Conservation (phyloP, 2,113 vertebrate genomes). For the Sminthopsis crassicaudata region DNA sequence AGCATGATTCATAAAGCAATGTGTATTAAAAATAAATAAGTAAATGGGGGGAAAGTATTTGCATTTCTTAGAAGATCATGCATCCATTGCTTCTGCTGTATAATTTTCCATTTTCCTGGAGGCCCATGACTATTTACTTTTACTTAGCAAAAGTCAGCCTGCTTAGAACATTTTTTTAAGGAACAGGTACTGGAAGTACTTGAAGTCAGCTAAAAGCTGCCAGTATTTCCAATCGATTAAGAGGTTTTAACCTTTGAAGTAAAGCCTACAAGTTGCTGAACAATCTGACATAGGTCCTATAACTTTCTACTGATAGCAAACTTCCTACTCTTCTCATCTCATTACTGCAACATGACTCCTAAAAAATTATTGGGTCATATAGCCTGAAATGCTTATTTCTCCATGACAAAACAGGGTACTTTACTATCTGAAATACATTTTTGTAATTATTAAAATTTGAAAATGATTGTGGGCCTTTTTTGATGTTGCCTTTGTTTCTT, state of each 20-base stretch:
- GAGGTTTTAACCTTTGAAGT: constrained; percentile 3
- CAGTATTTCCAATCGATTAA: background rate
- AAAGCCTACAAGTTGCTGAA: constrained; percentile 17
- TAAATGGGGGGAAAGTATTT: background rate
- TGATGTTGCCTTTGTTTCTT: background rate
- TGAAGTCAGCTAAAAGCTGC: background rate
- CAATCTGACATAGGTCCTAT: constrained; percentile 17
- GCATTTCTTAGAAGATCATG: background rate
- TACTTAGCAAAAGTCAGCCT: background rate
- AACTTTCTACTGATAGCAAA: background rate
- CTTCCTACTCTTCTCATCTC: background rate
- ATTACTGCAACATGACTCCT: constrained; percentile 15
- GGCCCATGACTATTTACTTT: constrained; percentile 26
- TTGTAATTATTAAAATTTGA: background rate
- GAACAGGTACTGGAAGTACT: constrained; percentile 22
- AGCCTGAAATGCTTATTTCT: background rate
- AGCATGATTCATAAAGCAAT: too few relatives aligned
- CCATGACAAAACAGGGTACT: background rate
- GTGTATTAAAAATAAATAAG: too few relatives aligned
- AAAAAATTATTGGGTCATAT: background rate
- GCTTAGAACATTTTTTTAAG: constrained; percentile 8
- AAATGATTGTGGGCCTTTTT: background rate
- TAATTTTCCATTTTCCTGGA: constrained; percentile 40
- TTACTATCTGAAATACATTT: background rate
- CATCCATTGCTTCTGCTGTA: background rate